Conservation (phyloP, 2,797 vertebrate species). For the Acanthornis magna region DNA sequence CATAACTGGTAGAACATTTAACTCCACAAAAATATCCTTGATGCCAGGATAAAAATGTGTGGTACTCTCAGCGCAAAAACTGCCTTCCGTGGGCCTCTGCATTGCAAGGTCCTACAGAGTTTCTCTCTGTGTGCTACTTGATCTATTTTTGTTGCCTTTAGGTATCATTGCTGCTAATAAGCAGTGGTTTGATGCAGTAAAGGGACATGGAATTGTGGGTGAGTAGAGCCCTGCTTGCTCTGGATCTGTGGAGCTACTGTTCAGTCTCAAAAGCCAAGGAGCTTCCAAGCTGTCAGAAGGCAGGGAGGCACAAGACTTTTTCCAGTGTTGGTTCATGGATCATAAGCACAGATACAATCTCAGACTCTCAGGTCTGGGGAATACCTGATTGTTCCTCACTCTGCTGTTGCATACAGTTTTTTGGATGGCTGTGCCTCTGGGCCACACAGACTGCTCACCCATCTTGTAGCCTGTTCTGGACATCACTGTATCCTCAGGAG, state of each 20-base stretch:
- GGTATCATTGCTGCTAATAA: background rate
- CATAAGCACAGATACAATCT: background rate
- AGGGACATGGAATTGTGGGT: fast-evolving
- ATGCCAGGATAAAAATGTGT: background rate
- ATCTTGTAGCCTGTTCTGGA: background rate
- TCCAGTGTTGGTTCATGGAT: background rate
- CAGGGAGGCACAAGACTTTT: background rate
- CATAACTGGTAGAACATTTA: background rate
- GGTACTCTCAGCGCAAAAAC: background rate
- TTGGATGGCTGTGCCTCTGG: background rate
- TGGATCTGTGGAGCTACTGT: background rate
- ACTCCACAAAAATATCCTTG: background rate
- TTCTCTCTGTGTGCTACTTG: background rate
- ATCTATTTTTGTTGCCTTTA: background rate
- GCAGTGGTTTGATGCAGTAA: background rate
- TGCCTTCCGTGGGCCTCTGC: background rate
- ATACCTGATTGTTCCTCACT: background rate
- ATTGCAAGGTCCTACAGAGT: background rate
- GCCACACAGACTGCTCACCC: background rate
- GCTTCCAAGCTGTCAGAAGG: background rate
- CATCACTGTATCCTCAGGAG: background rate
- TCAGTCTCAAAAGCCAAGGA: background rate
- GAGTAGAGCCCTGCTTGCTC: background rate
- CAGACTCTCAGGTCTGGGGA: background rate
- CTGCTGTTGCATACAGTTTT: background rate